Conservation (phyloP, 2,113 vertebrate species). For the Sardina pilchardus region DNA sequence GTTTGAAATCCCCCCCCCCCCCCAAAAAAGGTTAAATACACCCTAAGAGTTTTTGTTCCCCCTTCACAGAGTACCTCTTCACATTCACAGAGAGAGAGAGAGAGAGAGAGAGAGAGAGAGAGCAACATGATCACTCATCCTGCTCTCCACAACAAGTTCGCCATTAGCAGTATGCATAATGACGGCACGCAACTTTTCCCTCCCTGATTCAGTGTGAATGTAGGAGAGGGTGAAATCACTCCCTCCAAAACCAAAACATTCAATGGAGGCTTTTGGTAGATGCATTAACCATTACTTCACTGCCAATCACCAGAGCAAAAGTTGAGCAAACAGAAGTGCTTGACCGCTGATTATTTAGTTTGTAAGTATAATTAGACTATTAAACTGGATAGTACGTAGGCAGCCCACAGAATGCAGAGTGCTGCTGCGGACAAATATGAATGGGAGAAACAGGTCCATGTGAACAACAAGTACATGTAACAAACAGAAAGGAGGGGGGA, state of each 20-base stretch:
- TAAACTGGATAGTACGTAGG: not conserved
- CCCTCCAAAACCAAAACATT: too few relatives aligned
- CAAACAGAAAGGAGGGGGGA: not conserved
- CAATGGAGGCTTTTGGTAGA: not conserved
- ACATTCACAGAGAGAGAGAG: not conserved
- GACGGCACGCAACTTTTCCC: not conserved
- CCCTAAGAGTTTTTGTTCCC: not conserved
- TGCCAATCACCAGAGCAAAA: slow-evolving; percentile 4
- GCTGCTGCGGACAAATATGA: not conserved
- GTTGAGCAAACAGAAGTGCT: not conserved
- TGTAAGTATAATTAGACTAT: slow-evolving; percentile 30
- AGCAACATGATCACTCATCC: not conserved
- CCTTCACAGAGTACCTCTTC: not conserved
- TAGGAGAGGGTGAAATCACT: not conserved
- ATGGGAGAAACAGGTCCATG: not conserved
- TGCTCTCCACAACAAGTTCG: not conserved
- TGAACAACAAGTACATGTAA: not conserved
- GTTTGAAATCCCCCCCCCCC: not conserved
- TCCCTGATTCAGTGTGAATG: not conserved
- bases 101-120: not conserved
- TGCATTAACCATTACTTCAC: not conserved
- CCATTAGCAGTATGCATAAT: not conserved
- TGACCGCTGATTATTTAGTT: slow-evolving; percentile 9
- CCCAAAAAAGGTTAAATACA: not conserved
- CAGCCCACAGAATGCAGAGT: not conserved